Conservation (phyloP, 1,140 invertebrate genomes). For the Asobara japonica region DNA sequence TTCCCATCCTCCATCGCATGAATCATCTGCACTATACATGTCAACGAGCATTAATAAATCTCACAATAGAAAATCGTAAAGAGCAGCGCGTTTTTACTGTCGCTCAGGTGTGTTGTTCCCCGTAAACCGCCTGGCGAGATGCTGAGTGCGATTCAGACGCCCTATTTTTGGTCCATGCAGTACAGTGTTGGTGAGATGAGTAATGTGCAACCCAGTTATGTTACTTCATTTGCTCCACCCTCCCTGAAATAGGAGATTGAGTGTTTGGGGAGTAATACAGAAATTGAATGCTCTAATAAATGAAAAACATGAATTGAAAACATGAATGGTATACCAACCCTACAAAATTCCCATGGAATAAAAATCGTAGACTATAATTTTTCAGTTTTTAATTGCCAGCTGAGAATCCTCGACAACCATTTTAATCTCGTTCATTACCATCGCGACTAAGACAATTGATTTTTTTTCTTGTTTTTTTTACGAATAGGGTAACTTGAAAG, state of each 20-base stretch:
- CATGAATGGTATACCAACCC: too few relatives aligned
- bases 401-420: too few relatives aligned
- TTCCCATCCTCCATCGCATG: too few relatives aligned
- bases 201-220: not conserved
- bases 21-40: constrained; percentile 20
- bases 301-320: not conserved
- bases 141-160: not conserved
- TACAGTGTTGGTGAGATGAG: not conserved
- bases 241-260: not conserved
- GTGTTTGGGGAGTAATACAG: not conserved
- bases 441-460: too few relatives aligned
- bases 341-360: not conserved
- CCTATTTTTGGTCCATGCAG: not conserved
- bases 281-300: not conserved
- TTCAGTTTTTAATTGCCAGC: too few relatives aligned
- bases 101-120: constrained; percentile 22
- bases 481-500: too few relatives aligned
- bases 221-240: not conserved
- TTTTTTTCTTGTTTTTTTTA: too few relatives aligned
- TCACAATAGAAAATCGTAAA: constrained; percentile 6
- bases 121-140: not conserved
- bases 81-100: not conserved
- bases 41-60: constrained; percentile 33
- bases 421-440: too few relatives aligned
- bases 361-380: too few relatives aligned